These are phyloP conservation scores for Hephaestus fuliginosus DNA, from an alignment of 2,797 vertebrate species.

Conservation along the genomic window DNA sequence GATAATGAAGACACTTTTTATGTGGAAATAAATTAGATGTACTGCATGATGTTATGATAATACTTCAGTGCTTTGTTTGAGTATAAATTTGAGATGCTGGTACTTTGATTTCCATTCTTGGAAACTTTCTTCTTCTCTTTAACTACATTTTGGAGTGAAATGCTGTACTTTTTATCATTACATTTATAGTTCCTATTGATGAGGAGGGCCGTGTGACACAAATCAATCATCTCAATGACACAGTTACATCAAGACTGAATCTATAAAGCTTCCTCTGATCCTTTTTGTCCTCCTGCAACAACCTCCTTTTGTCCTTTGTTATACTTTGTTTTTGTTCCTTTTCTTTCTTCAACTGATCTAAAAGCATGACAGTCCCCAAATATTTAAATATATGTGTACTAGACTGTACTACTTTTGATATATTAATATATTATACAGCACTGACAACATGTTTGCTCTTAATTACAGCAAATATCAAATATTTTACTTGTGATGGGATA, in stretches of 20 bases:
- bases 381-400: neutral
- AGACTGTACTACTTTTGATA: neutral
- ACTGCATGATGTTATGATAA: neutral
- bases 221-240: neutral
- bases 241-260: neutral
- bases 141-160: neutral
- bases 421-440: neutral
- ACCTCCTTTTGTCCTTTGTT: too few relatives aligned
- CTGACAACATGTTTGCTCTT: neutral
- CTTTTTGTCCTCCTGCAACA: neutral
- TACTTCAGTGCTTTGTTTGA: neutral
- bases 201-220: neutral
- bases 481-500: too few relatives aligned
- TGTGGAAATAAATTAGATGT: constrained; percentile 18
- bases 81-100: neutral
- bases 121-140: neutral
- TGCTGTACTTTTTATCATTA: neutral
- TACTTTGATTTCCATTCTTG: neutral
- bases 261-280: neutral
- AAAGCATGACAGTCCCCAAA: neutral
- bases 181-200: neutral
- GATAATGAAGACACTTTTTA: constrained; percentile 32
- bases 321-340: neutral
- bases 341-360: neutral
- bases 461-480: neutral